phyloP scores from a whole-genome alignment of 2,113 vertebrate species.

The Callocephalon fimbriatum region DNA sequence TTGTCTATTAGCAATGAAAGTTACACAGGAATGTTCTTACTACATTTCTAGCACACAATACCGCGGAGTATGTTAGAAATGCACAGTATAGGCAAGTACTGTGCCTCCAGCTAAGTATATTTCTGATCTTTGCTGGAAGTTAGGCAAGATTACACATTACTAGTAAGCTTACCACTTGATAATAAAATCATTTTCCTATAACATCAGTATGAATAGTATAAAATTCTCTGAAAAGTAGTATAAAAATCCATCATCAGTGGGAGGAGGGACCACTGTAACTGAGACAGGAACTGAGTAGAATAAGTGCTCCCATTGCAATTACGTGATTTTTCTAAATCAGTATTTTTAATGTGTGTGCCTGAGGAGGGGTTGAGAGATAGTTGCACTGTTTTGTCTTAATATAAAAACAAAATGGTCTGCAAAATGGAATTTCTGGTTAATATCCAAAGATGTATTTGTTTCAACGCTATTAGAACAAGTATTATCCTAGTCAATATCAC shows the following conservation, averaged over 20 bases:
- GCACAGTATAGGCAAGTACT: background rate
- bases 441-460: background rate
- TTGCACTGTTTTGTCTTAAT: background rate
- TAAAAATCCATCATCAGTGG: background rate
- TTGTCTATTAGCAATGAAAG: background rate
- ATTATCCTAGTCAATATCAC: background rate
- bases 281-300: accelerated
- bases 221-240: background rate
- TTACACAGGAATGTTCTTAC: background rate
- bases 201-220: background rate
- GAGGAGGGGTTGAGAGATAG: background rate
- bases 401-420: background rate
- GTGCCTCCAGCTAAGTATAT: background rate
- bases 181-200: background rate
- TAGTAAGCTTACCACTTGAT: background rate
- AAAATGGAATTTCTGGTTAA: background rate
- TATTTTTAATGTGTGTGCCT: background rate
- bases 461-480: background rate
- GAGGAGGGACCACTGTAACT: accelerated
- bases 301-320: background rate
- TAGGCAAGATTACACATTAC: background rate
- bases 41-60: background rate
- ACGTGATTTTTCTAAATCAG: background rate
- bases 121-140: background rate
- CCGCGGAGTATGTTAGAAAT: accelerated